Conservation (phyloP, 2,113 vertebrate genomes). For the Brachyhypopomus occidentalis region DNA sequence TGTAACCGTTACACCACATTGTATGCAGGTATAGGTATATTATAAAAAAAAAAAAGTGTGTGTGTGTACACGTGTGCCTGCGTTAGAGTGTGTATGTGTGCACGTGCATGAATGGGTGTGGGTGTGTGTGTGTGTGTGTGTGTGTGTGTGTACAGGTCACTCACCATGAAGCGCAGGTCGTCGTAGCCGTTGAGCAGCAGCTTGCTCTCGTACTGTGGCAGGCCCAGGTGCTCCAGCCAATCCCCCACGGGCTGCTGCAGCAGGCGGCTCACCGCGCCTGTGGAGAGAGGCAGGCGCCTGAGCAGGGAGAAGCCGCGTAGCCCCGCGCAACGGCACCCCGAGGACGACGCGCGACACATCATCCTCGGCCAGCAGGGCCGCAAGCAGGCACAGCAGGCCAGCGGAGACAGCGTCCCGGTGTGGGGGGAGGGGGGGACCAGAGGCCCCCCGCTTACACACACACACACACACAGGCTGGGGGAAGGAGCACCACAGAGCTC, state of each 20-base stretch:
- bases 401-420: conserved; percentile 51
- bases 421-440: conserved; percentile 47
- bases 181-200: conserved; percentile 96
- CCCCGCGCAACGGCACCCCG: conserved; percentile 95
- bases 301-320: conserved; percentile 90
- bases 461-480: too few species aligned
- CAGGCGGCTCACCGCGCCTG: conserved; percentile 80
- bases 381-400: conserved; percentile 68
- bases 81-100: not conserved
- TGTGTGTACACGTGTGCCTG: too few species aligned
- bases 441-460: not conserved
- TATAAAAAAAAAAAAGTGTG: too few species aligned
- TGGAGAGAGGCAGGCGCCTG: conserved; percentile 90
- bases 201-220: conserved; percentile 97
- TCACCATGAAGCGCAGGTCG: conserved; percentile 96
- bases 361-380: conserved; percentile 80
- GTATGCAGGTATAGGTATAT: too few species aligned
- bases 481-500: too few species aligned
- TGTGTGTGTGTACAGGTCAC: conserved; percentile 49
- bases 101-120: not conserved
- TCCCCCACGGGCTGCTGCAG: conserved; percentile 94
- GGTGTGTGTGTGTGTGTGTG: not conserved
- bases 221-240: conserved; percentile 92
- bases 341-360: conserved; percentile 94
- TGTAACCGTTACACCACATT: too few species aligned